Conservation (phyloP, 2,888 invertebrate species). For the Arrhopalites spinosus region DNA sequence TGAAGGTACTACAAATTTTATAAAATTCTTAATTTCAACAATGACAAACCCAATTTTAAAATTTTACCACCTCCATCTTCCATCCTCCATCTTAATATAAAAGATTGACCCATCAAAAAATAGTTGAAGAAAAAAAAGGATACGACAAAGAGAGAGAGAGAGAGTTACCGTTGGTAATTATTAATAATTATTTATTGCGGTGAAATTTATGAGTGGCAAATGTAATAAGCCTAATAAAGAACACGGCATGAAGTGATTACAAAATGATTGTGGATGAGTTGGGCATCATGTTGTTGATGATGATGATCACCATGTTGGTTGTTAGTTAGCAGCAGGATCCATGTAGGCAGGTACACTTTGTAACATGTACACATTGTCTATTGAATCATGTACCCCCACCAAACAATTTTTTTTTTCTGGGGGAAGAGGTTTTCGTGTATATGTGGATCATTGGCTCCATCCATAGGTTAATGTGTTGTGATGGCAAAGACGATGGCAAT, state of each 20-base stretch:
- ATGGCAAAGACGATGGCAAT: slow-evolving; percentile 24
- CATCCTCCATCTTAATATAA: too few species aligned
- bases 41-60: too few species aligned
- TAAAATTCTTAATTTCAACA: too few species aligned
- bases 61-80: not conserved
- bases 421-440: not conserved
- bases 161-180: not conserved
- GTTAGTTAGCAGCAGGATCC: slow-evolving; percentile 18
- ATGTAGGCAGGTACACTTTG: not conserved
- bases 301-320: slow-evolving; percentile 21
- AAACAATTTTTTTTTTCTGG: slow-evolving; percentile 5
- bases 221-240: slow-evolving; percentile 33
- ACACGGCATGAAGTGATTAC: slow-evolving; percentile 41
- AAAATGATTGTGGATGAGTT: slow-evolving; percentile 34
- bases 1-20: too few species aligned
- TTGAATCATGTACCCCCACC: too few species aligned
- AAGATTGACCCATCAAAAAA: too few species aligned
- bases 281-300: slow-evolving; percentile 21
- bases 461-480: slow-evolving; percentile 17
- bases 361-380: not conserved
- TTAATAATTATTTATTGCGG: slow-evolving; percentile 35
- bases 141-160: not conserved
- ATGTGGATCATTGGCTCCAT: slow-evolving; percentile 12
- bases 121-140: too few species aligned
- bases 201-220: slow-evolving; percentile 37